These are phyloP conservation scores for Pseudomyrmex cubaensis DNA, from an alignment of 1,140 invertebrate species.

Conservation along the genomic window DNA sequence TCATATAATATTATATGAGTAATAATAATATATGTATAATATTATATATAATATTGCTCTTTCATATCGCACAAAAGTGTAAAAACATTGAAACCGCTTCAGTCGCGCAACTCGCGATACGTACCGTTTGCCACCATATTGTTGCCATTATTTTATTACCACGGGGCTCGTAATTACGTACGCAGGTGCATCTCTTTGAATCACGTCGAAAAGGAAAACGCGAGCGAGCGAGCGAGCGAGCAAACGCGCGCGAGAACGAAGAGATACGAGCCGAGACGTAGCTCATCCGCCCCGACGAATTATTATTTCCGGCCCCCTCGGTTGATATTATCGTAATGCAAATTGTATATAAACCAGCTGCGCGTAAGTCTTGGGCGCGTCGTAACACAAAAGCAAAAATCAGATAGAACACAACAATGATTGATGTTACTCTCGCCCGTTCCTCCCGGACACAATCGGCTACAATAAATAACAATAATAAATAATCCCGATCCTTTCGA, in stretches of 20 bases:
- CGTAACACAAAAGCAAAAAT: slow-evolving; percentile 52
- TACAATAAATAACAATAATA: slow-evolving; percentile 58
- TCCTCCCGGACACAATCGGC: slow-evolving; percentile 30
- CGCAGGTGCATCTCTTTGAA: slow-evolving; percentile 41
- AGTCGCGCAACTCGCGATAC: slow-evolving; percentile 21
- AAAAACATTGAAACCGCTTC: not conserved
- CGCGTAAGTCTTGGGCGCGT: slow-evolving; percentile 56
- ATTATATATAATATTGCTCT: no score
- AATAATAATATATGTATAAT: no score
- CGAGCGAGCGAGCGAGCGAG: slow-evolving; percentile 4
- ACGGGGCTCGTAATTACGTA: slow-evolving; percentile 50
- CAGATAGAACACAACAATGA: slow-evolving; percentile 54
- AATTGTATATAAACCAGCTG: slow-evolving; percentile 65
- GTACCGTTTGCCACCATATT: slow-evolving; percentile 45
- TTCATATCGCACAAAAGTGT: not conserved
- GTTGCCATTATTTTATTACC: slow-evolving; percentile 57
- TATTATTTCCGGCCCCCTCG: slow-evolving; percentile 70
- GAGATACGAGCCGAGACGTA: slow-evolving; percentile 65
- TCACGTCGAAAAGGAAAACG: slow-evolving; percentile 52
- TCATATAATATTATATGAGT: no score
- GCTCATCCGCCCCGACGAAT: slow-evolving; percentile 68
- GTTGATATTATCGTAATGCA: slow-evolving; percentile 72
- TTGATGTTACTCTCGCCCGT: slow-evolving; percentile 29
- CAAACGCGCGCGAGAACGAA: slow-evolving; percentile 14
- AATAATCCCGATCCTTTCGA: slow-evolving; percentile 30